phyloP scores from a whole-genome alignment of 2,797 vertebrate genomes.

The Chaenodraco wilsoni region DNA sequence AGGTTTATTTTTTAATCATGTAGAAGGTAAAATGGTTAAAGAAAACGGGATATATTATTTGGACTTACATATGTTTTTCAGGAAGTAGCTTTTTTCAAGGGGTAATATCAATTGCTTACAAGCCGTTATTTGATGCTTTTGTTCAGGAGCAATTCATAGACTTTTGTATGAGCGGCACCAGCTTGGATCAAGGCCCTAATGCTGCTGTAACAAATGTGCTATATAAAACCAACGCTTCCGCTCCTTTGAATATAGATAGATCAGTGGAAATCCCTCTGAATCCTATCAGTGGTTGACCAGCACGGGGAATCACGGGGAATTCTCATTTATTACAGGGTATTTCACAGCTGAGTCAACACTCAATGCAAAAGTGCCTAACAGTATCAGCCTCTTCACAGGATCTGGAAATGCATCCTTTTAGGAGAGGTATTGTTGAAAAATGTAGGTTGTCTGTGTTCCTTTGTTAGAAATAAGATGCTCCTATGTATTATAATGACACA shows the following conservation, averaged over 20 bases:
- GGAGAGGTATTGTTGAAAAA: constrained; percentile 44
- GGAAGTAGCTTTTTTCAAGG: not conserved
- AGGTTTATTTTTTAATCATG: not conserved
- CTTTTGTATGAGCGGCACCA: not conserved
- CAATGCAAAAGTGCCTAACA: constrained; percentile 59
- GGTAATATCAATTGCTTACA: constrained; percentile 10
- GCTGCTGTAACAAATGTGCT: constrained; percentile 15
- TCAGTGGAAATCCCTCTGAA: constrained; percentile 45
- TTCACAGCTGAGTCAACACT: constrained; percentile 80
- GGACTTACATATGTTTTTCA: not conserved
- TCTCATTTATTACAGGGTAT: constrained; percentile 67
- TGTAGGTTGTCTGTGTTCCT: constrained; percentile 27
- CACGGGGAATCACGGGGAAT: constrained; percentile 65
- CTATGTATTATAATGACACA: constrained; percentile 24
- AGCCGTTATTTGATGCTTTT: not conserved
- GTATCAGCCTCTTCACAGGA: constrained; percentile 58
- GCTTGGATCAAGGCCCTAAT: constrained; percentile 1
- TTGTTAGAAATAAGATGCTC: constrained; percentile 14
- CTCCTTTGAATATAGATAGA: constrained; percentile 30
- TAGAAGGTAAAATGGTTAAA: not conserved
- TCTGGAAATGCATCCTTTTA: constrained; percentile 37
- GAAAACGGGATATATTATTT: not conserved
- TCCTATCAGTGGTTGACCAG: constrained; percentile 64
- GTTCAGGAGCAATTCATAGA: not conserved
- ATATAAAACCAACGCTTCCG: not conserved